These are phyloP conservation scores for Ectropis crepuscularia DNA, from an alignment of 2,888 invertebrate genomes.

Conservation along the genomic window DNA sequence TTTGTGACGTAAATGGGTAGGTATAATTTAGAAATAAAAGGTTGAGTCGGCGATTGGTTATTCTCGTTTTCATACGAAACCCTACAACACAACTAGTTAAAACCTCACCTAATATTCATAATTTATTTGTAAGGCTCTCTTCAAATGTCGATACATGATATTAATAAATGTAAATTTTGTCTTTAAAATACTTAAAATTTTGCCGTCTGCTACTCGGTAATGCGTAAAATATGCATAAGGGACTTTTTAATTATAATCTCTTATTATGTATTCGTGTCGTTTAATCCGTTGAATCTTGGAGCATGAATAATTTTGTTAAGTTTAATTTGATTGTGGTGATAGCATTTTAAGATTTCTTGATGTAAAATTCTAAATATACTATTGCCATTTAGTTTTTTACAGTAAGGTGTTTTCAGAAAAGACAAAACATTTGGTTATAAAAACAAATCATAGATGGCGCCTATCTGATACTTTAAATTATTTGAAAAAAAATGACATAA, in stretches of 20 bases:
- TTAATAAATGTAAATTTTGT: conserved; percentile 65
- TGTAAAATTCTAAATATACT: conserved; percentile 5
- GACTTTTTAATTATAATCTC: conserved; percentile 72
- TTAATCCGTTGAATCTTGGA: conserved; percentile 53
- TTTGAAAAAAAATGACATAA: no score
- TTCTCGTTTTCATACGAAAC: no score
- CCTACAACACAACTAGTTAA: no score
- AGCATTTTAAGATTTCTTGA: conserved; percentile 1
- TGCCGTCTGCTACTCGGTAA: conserved; percentile 46
- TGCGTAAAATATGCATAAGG: conserved; percentile 61
- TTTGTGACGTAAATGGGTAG: no score
- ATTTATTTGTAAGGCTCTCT: conserved; percentile 1
- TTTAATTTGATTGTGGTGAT: conserved; percentile 6
- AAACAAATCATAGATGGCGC: no score
- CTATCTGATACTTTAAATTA: no score
- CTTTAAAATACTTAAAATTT: conserved; percentile 67
- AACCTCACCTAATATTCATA: conserved; percentile 1
- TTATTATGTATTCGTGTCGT: conserved; percentile 57
- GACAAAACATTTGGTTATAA: no score
- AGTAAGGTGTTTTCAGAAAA: no score
- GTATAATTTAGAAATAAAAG: no score
- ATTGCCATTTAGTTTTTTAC: neutral
- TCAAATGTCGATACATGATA: conserved; percentile 44
- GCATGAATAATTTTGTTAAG: conserved; percentile 32
- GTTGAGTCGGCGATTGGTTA: no score